Base-by-base conservation (phyloP, 2,888 invertebrate species). In the Neria commutata region DNA sequence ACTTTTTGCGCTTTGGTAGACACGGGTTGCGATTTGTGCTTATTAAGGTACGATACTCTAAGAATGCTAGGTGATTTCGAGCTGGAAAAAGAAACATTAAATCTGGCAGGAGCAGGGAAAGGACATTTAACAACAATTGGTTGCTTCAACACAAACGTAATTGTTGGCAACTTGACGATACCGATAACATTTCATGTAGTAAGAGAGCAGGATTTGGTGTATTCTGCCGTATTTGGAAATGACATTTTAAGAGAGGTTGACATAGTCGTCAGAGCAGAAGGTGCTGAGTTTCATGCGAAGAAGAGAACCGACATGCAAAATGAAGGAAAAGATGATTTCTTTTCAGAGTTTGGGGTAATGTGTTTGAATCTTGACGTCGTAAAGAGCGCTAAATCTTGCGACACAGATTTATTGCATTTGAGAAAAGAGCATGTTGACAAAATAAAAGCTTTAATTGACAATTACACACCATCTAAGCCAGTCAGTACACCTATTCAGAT, bases 11-110 rank as follows among this genome's bases (percentile, higher is more conserved):
- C 61, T 4, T 17, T 62, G 11, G 24, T 56, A 1, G 58, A 62
- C n/a, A 62, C 56, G 8, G 56, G 56, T 21, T 56, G 61, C n/a
- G 56, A 58, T 19, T 6, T 55, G 0, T 52, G 52, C 23, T 19
- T 59, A 6, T 10, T 62, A 10, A 29, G 60, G 19, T 54, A 53
- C 23, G 59, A 59, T 2, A 47, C 25, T 19, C 29, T 62, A 1
- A 10, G 50, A 1, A 33, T 54, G 33, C 17, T 59, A 45, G 47
- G 33, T 11, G 24, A 55, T 23, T 2, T 37, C 2, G 10, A 21
- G 11, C 14, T 10, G 2, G 6, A 49, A 23, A 17, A 25, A 19
- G 26, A 56, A 11, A 37, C 6, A 37, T 37, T 37, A n/a, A 8
- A 23, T 40, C 26, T 56, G 40, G 19, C 14, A 4, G 56, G 56